Percentiles rank a stretch among this genome's conserved stretches.
Evolutionary conservation across 2,888 invertebrate species (phyloP).

Genomic region (Eumerus sabulonum): DNA sequence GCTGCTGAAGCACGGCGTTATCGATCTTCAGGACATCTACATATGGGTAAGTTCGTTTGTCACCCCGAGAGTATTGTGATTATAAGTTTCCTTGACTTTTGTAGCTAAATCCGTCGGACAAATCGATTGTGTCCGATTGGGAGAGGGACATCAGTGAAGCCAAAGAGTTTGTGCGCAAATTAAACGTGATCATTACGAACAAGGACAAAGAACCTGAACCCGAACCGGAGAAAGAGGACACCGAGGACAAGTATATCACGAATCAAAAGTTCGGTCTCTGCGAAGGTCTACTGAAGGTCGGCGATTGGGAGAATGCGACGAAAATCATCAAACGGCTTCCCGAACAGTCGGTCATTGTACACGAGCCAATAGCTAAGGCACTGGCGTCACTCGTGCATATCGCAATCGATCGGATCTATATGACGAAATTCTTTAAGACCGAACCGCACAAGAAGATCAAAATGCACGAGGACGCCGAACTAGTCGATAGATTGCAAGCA

Average conservation of each 20-base stretch:
- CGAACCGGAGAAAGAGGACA: slow-evolving; percentile 84
- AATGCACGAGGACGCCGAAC: slow-evolving; percentile 78
- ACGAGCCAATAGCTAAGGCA: slow-evolving; percentile 88
- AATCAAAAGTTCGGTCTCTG: slow-evolving; percentile 98
- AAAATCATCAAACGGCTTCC: slow-evolving; percentile 90
- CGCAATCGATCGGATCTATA: slow-evolving; percentile 92
- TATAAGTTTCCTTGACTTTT: slow-evolving; percentile 49
- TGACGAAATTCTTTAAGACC: slow-evolving; percentile 85
- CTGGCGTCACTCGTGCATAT: slow-evolving; percentile 90
- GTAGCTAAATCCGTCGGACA: slow-evolving; percentile 91
- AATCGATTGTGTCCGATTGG: slow-evolving; percentile 88
- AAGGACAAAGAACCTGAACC: slow-evolving; percentile 88
- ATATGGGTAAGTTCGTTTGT: slow-evolving; percentile 93
- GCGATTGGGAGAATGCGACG: slow-evolving; percentile 93
- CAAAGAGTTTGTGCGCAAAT: slow-evolving; percentile 91
- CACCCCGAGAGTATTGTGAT: neutral
- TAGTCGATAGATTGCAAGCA: slow-evolving; percentile 79
- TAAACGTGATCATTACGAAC: slow-evolving; percentile 90
- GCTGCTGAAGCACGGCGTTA: slow-evolving; percentile 91
- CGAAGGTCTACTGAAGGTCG: slow-evolving; percentile 91
- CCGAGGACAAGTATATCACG: slow-evolving; percentile 79
- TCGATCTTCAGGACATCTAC: slow-evolving; percentile 92
- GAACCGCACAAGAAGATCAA: slow-evolving; percentile 85
- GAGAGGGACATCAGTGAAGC: slow-evolving; percentile 91
- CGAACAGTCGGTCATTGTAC: slow-evolving; percentile 87